Evolutionary conservation across 1,140 invertebrate genomes (phyloP), one percentile per base, ranked within the genome.

Genomic region (Chelonus insularis): DNA sequence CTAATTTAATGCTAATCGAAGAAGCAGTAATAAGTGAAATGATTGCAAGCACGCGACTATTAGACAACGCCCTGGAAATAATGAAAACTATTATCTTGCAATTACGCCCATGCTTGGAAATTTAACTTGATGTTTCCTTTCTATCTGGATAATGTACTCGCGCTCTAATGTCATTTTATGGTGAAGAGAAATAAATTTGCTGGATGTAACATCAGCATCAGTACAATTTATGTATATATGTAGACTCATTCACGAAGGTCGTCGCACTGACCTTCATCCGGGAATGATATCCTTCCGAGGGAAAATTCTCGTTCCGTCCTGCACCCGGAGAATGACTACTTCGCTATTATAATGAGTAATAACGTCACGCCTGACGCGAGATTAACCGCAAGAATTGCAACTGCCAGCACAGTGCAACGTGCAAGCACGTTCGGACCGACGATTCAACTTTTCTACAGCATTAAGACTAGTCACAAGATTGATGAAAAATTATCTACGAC

Each of bases 281-380:
- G 23, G 21, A 60, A 60, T 60, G 51, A 55, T 55, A 61, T 61
- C 51, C 58, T 60, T 60, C 36, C 39, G 50, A 61, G 36, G 58
- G 48, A 55, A 61, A 61, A 61, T 60, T 54, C 51, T 55, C 51
- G 39, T 47, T 61, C 25, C 51, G 51, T 61, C 59, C 51, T 37
- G 14, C 23, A 52, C 50, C 50, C 51, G 37, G 34, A 50, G 50
- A 61, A 54, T 61, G 20, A 61, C 25, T 55, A 29, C 59, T 60
- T 47, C 39, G 59, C 51, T 48, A 55, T 61, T 61, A 61, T 55
- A 61, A 61, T 61, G 59, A 61, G 51, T 61, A 61, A 61, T 61
- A 61, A 61, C 59, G 59, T 61, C 59, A 61, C 59, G 59, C 59
- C 59, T 61, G 59, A 54, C 59, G 59, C 51, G 59, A 61, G 59